These are phyloP conservation scores for Aldabrachelys gigantea DNA, from an alignment of 2,113 vertebrate species.

Conservation along the genomic window DNA sequence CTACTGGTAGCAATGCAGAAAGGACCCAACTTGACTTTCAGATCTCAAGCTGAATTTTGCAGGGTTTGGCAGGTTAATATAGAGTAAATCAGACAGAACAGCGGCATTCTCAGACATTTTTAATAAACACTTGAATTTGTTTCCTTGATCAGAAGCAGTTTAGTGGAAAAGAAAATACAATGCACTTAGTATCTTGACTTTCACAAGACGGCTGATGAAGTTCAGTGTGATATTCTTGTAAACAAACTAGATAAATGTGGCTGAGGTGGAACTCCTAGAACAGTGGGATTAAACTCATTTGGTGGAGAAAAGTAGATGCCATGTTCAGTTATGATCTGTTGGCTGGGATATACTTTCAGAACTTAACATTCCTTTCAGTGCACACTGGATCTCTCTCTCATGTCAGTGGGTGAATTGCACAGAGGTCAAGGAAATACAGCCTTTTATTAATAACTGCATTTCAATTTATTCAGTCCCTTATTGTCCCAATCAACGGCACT, in stretches of 20 bases:
- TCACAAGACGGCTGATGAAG: fast-evolving
- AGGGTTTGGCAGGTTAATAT: fast-evolving
- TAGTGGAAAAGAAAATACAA: not conserved
- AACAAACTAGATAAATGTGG: fast-evolving
- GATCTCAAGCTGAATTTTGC: fast-evolving
- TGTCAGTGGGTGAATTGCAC: fast-evolving
- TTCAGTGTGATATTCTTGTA: fast-evolving
- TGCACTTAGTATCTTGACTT: fast-evolving
- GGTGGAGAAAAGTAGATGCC: fast-evolving
- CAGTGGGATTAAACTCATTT: fast-evolving
- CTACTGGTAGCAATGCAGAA: no score
- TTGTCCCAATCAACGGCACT: not conserved
- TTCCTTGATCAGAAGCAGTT: fast-evolving
- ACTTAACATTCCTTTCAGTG: not conserved
- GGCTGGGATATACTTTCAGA: fast-evolving
- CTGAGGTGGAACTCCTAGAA: fast-evolving
- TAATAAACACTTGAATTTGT: not conserved
- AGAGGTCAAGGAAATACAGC: fast-evolving
- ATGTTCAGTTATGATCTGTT: not conserved
- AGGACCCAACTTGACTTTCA: not conserved
- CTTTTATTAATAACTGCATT: not conserved
- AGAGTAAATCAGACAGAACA: fast-evolving
- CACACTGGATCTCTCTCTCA: fast-evolving
- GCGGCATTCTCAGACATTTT: not conserved
- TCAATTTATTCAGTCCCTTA: not conserved